Evolutionary conservation across 2,113 vertebrate species (phyloP), one percentile per base, ranked within the genome.

Genomic region (Urocolius indicus): DNA sequence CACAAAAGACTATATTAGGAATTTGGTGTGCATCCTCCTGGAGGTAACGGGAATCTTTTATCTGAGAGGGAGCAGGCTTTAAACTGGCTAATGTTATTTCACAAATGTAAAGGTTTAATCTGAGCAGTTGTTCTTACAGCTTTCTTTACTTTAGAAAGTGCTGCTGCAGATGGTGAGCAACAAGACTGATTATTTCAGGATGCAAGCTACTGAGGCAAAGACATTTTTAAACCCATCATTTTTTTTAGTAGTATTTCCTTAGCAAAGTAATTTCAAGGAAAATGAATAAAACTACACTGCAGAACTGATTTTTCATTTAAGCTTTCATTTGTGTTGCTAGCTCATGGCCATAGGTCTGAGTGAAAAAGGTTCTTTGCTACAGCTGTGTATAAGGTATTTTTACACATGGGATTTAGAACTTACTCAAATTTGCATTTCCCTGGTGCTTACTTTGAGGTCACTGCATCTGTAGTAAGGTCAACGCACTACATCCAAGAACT

Each of bases 141-240:
- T 93, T 87, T 66, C 72, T 92, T 94, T 91, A 79, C 66, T 84
- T 93, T 69, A 80, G 49, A 67, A 93, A 66, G 74, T 24, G 77
- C 29, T 73, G 67, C 59, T 88, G 46, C 77, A 89, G 49, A 84
- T 72, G 78, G 79, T 65, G 67, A 88, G 72, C 46, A 80, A 94
- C 51, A 80, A 69, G 43, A 90, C 45, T 65, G 65, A 93, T 73
- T 91, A 80, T 83, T 91, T 94, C 78, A 77, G 55, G 61, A 69
- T 34, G 55, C 22, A 78, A 84, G 24, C 51, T 69, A 69, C 68
- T 46, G 24, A 51, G 59, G 48, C 1, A 9, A 92, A 34, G 14
- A 18, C 20, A 41, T 49, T 73, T 83, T 88, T 32, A 75, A 87
- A 87, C 16, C 19, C 16, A 27, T 8, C 14, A 13, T 80, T 58